Evolutionary conservation across 2,797 vertebrate species (phyloP), one percentile per base, ranked within the genome.

Genomic region (Spinus pinus): DNA sequence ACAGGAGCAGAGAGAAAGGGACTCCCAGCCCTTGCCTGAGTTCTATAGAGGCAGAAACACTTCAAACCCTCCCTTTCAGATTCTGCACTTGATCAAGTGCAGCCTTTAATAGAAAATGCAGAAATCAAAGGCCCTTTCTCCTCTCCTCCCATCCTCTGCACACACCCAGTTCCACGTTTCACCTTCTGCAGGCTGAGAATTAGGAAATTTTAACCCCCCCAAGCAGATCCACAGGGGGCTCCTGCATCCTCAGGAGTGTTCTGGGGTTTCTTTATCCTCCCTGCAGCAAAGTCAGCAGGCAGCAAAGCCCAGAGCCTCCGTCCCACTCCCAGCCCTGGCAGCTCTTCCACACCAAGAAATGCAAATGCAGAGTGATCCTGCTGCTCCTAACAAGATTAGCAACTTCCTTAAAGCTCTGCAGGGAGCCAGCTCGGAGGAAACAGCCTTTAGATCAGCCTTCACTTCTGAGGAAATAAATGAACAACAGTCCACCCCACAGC

Each of bases 331-430:
- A 47, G 50, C 51, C 42, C 65, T 24, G 25, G 56, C 73, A 75
- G 77, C 47, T 72, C 44, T 14, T 30, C 2, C 1, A 1, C 67
- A 44, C 25, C 21, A 87, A 41, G 35, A 86, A 91, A 93, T 80
- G 74, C 54, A 94, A 93, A 90, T 73, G 10, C 60, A 30, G 2
- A 93, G 19, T 3, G 69, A 81, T 61, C 81, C 88, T 82, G 78
- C 89, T 69, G 84, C 86, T 94, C 60, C 60, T 93, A 94, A 96
- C 71, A 56, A 93, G 94, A 95, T 95, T 93, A 92, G 78, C 5
- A 93, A 19, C 92, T 95, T 96, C 93, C 91, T 94, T 88, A 95
- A 70, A 88, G 86, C 91, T 79, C 92, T 88, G 56, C 62, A 74
- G 86, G 93, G 77, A 91, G 37, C 47, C 41, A 31, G 56, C 81